phyloP scores from a whole-genome alignment of 2,888 invertebrate genomes.

The Lasioglossum zephyrum region DNA sequence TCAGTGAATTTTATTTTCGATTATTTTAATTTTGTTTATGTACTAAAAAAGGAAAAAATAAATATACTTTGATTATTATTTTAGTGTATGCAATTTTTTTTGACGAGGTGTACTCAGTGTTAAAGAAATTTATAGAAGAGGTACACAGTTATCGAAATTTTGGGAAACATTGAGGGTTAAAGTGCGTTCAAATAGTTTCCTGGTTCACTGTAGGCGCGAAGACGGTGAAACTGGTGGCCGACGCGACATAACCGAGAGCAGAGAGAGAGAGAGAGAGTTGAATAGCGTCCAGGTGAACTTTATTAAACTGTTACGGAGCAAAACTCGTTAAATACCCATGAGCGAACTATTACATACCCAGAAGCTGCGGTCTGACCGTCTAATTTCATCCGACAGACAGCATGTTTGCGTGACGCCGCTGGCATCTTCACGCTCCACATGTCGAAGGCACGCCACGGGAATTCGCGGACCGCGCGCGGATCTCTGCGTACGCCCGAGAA shows the following conservation, averaged over 20 bases:
- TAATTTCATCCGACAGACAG: constrained; percentile 66
- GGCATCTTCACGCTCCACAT: constrained; percentile 71
- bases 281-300: constrained; percentile 20
- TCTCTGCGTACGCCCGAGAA: constrained; percentile 34
- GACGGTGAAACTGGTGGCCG: background rate
- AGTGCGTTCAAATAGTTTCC: no score
- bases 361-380: constrained; percentile 48
- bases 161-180: no score
- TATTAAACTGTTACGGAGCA: constrained; percentile 44
- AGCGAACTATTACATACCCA: constrained; percentile 32
- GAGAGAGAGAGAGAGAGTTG: background rate
- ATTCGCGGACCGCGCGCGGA: constrained; percentile 57
- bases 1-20: no score
- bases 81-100: no score
- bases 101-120: no score
- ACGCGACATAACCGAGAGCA: no score
- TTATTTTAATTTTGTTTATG: no score
- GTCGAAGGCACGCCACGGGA: constrained; percentile 70
- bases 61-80: no score
- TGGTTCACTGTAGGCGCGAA: background rate
- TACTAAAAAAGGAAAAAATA: no score
- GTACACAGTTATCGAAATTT: no score
- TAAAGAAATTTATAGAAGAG: no score
- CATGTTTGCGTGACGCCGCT: constrained; percentile 70
- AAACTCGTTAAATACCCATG: constrained; percentile 47